These are phyloP conservation scores for Poeciliopsis presidionis DNA, from an alignment of 2,797 vertebrate genomes.

Conservation along the genomic window DNA sequence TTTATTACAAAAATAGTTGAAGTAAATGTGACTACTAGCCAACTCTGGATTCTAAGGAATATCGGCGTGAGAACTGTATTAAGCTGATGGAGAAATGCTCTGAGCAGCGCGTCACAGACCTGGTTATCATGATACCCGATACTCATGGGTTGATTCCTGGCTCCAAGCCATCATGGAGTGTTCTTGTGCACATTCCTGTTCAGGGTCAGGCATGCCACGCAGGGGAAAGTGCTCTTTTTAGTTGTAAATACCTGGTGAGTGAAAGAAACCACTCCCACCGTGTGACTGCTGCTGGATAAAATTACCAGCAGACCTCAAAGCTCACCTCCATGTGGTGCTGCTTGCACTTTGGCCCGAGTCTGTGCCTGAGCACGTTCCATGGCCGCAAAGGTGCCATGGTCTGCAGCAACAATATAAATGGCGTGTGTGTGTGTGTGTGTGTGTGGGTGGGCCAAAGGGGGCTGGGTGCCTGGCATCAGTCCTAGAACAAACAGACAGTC, in stretches of 20 bases:
- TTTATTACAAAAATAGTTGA: too few species aligned
- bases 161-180: constrained; percentile 14
- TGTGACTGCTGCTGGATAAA: constrained; percentile 26
- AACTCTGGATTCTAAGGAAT: too few species aligned
- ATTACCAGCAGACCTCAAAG: constrained; percentile 29
- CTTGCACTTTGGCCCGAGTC: constrained; percentile 44
- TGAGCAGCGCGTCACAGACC: constrained; percentile 22
- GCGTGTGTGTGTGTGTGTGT: constrained; percentile 10
- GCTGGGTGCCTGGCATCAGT: constrained; percentile 37
- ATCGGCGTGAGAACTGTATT: neutral
- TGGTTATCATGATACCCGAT: constrained; percentile 31
- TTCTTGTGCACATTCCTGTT: constrained; percentile 39
- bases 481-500: constrained; percentile 48
- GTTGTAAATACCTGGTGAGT: constrained; percentile 42
- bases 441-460: constrained; percentile 4
- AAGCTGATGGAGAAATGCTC: constrained; percentile 16
- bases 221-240: constrained; percentile 35
- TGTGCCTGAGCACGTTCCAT: constrained; percentile 46
- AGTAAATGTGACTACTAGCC: too few species aligned
- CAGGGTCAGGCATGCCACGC: constrained; percentile 35
- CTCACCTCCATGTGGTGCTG: constrained; percentile 32
- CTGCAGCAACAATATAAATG: constrained; percentile 38
- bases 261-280: constrained; percentile 16
- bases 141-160: constrained; percentile 33
- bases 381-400: constrained; percentile 40